phyloP scores from a whole-genome alignment of 2,888 invertebrate genomes.

The Hypercompe scribonia region DNA sequence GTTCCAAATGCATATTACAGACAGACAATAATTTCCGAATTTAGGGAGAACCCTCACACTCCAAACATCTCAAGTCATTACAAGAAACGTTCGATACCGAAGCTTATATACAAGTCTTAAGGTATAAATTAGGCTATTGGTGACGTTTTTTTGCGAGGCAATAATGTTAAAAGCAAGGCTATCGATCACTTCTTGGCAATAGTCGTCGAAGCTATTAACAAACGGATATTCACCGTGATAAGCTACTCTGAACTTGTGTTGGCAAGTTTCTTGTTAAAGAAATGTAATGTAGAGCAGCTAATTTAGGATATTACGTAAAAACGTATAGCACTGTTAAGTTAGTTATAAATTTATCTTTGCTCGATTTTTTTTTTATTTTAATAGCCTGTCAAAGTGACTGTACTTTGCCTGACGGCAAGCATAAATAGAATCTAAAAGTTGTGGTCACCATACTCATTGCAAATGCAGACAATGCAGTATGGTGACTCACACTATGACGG shows the following conservation, averaged over 20 bases:
- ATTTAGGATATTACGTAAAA: neutral
- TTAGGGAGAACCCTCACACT: conserved; percentile 23
- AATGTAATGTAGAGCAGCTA: neutral
- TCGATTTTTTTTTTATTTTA: too few relatives aligned
- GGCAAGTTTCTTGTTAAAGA: conserved; percentile 13
- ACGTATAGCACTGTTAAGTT: neutral
- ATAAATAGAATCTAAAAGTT: too few relatives aligned
- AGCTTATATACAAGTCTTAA: conserved; percentile 30
- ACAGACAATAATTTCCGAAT: conserved; percentile 49
- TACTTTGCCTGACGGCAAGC: too few relatives aligned
- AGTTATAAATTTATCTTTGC: too few relatives aligned
- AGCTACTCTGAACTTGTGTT: conserved; percentile 26
- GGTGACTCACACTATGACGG: too few relatives aligned
- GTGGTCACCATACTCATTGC: too few relatives aligned
- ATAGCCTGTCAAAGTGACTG: too few relatives aligned
- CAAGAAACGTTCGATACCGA: conserved; percentile 20
- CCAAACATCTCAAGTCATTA: conserved; percentile 15
- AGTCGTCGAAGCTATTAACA: conserved; percentile 47
- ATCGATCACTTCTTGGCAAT: conserved; percentile 46
- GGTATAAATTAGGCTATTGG: conserved; percentile 35
- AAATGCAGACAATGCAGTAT: too few relatives aligned
- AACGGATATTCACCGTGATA: conserved; percentile 43
- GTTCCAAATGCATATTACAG: conserved; percentile 35
- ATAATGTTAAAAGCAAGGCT: conserved; percentile 51
- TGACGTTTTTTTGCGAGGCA: conserved; percentile 40